phyloP scores from a whole-genome alignment of 92 coral and sea anemone species.

The Epizoanthus ramosus region DNA sequence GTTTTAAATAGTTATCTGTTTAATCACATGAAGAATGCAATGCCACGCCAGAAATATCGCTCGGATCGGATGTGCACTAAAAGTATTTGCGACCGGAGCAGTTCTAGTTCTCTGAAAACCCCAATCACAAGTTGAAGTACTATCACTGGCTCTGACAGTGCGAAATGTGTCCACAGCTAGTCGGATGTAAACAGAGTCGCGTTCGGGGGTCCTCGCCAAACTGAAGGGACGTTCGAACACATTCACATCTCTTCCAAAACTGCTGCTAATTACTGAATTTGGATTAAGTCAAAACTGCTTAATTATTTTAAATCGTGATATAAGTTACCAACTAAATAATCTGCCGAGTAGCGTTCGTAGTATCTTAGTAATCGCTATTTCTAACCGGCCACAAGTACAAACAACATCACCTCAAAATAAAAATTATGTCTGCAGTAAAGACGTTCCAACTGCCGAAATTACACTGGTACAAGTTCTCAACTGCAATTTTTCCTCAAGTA shows the following conservation, averaged over 20 bases:
- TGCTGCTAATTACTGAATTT: no score
- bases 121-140: no score
- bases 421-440: neutral
- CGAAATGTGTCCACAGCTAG: no score
- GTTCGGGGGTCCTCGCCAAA: no score
- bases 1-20: neutral
- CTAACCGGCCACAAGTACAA: neutral
- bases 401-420: neutral
- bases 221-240: no score
- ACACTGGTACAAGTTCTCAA: neutral
- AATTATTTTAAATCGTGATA: neutral
- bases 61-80: neutral
- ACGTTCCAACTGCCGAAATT: constrained; percentile 7
- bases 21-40: neutral
- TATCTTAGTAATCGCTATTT: neutral
- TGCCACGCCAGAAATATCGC: neutral
- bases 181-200: no score
- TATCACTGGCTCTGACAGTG: no score
- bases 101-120: neutral
- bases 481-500: constrained; percentile 6
- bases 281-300: no score
- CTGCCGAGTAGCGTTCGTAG: neutral
- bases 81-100: neutral
- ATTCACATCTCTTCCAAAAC: no score
- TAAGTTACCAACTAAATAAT: neutral